phyloP scores from a whole-genome alignment of 2,888 invertebrate genomes.

The Drosophila yooni region DNA sequence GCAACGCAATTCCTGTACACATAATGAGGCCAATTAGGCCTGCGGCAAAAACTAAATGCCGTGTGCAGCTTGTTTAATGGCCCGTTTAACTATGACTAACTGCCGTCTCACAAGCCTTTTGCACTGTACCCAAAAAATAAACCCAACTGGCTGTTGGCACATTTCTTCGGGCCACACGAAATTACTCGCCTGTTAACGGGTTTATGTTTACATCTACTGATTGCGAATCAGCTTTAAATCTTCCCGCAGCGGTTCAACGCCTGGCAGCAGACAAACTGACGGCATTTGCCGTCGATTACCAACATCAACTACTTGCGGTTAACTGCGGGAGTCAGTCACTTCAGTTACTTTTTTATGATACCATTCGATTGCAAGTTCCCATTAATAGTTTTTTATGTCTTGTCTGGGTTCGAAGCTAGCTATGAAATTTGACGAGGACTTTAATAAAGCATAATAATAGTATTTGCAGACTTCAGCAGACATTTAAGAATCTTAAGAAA shows the following conservation, averaged over 20 bases:
- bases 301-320: conserved; percentile 1
- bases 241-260: neutral
- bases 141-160: conserved; percentile 12
- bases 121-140: conserved; percentile 5
- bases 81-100: conserved; percentile 57
- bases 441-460: neutral
- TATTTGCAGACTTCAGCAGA: neutral
- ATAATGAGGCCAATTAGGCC: conserved; percentile 79
- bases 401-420: too few species aligned
- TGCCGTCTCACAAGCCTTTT: neutral
- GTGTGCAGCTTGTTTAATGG: conserved; percentile 75
- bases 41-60: conserved; percentile 76
- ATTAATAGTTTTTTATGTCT: conserved; percentile 9
- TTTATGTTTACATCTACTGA: conserved; percentile 15
- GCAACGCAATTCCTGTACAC: conserved; percentile 60
- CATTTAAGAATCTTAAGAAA: neutral
- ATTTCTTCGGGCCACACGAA: conserved; percentile 13
- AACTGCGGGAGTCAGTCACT: neutral
- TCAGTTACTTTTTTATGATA: conserved; percentile 17
- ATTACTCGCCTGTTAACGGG: conserved; percentile 19
- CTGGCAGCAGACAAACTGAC: conserved; percentile 5
- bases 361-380: conserved; percentile 20
- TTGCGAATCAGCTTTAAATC: conserved; percentile 17
- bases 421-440: neutral
- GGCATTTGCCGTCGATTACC: neutral